Evolutionary conservation across 1,140 invertebrate species (phyloP).

Genomic region (Ceratosolen fusciceps): DNA sequence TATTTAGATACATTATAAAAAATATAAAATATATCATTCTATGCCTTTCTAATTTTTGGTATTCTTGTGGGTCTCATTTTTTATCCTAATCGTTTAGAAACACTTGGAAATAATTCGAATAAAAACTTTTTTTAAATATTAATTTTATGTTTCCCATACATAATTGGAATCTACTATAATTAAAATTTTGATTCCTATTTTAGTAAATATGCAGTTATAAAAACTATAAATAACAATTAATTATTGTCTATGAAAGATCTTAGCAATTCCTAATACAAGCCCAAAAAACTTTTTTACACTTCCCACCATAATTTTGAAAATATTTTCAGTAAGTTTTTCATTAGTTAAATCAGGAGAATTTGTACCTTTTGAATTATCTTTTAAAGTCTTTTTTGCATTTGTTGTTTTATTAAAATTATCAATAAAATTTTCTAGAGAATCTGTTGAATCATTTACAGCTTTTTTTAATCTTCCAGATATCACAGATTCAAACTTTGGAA

Average conservation of each 20-base stretch:
- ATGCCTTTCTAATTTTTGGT: neutral
- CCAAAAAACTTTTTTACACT: slow-evolving; percentile 60
- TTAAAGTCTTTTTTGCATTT: slow-evolving; percentile 27
- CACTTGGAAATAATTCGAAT: neutral
- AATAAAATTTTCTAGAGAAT: slow-evolving; percentile 56
- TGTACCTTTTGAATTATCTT: neutral
- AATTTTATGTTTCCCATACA: neutral
- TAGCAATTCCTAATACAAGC: slow-evolving; percentile 50
- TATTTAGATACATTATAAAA: neutral
- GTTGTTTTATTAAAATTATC: slow-evolving; percentile 54
- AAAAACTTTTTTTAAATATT: neutral
- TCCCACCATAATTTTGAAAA: slow-evolving; percentile 51
- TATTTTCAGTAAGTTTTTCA: slow-evolving; percentile 29
- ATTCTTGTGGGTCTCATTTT: neutral
- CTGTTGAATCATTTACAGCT: slow-evolving; percentile 54
- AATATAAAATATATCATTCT: neutral
- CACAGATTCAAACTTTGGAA: slow-evolving; percentile 56
- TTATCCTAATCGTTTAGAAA: neutral
- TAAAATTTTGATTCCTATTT: neutral
- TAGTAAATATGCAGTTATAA: neutral
- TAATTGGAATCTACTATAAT: neutral
- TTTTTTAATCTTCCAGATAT: slow-evolving; percentile 55
- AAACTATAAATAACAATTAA: neutral
- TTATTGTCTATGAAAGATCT: slow-evolving; percentile 48
- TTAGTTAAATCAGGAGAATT: slow-evolving; percentile 35